These are phyloP conservation scores for Shargacucullia verbasci DNA, from an alignment of 2,888 invertebrate genomes.

Conservation along the genomic window DNA sequence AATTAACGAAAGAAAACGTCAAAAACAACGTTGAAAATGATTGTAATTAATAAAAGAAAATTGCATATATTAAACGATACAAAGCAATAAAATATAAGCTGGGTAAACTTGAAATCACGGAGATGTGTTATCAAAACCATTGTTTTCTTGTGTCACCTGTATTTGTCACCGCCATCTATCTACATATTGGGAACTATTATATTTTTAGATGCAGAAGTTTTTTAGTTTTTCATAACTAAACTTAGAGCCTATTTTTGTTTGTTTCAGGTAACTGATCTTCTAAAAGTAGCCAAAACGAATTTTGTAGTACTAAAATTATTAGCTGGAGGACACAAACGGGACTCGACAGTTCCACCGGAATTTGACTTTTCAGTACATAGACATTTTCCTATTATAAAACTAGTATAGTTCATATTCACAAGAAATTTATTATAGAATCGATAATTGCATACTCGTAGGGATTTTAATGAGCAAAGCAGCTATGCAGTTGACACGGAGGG, in stretches of 20 bases:
- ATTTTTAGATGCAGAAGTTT: not conserved
- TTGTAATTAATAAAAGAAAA: too few species aligned
- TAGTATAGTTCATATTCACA: slow-evolving; percentile 69
- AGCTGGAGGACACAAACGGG: slow-evolving; percentile 97
- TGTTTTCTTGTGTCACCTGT: too few species aligned
- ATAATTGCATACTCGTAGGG: slow-evolving; percentile 5
- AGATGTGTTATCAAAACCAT: too few species aligned
- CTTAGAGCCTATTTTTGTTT: not conserved
- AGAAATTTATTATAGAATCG: slow-evolving; percentile 15
- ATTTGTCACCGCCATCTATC: too few species aligned
- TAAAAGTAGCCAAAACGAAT: slow-evolving; percentile 98
- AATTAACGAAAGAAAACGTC: too few species aligned
- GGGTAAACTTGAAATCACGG: too few species aligned
- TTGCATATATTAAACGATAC: too few species aligned
- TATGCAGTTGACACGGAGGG: slow-evolving; percentile 11
- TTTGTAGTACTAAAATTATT: slow-evolving; percentile 97
- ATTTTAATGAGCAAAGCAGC: slow-evolving; percentile 41
- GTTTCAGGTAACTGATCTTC: slow-evolving; percentile 92
- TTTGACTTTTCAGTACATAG: slow-evolving; percentile 97
- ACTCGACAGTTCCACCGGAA: slow-evolving; percentile 94
- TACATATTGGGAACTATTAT: too few species aligned
- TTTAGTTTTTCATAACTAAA: too few species aligned
- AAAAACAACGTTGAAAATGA: too few species aligned
- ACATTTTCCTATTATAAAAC: slow-evolving; percentile 97
- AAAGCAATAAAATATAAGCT: too few species aligned